Evolutionary conservation across 2,797 vertebrate species (phyloP).

Genomic region (Passerculus sandwichensis): DNA sequence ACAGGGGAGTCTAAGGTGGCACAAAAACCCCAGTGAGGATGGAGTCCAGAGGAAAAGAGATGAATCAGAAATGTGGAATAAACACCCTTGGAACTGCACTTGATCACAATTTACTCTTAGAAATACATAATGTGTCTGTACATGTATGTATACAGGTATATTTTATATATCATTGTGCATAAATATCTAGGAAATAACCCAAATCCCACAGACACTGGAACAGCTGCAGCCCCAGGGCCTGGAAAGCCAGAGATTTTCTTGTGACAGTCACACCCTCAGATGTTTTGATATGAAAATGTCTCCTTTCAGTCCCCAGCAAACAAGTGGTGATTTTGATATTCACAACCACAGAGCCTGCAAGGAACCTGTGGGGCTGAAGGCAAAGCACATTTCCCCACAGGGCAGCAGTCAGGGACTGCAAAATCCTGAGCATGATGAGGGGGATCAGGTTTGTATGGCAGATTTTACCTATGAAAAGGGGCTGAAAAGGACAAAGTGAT

Average conservation of each 20-base stretch:
- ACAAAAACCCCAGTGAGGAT: rapidly evolving
- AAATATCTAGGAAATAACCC: background rate
- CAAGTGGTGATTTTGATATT: background rate
- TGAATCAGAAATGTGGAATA: background rate
- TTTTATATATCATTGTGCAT: background rate
- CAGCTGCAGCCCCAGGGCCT: background rate
- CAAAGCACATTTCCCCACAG: background rate
- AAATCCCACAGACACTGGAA: background rate
- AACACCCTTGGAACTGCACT: background rate
- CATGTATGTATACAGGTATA: background rate
- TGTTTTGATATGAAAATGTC: background rate
- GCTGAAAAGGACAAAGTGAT: background rate
- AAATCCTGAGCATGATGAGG: background rate
- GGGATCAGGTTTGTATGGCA: background rate
- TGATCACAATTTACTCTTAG: background rate
- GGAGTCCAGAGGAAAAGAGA: background rate
- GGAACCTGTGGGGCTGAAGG: background rate
- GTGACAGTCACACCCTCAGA: background rate
- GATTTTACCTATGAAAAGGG: background rate
- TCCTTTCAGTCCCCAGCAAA: background rate
- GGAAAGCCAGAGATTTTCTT: background rate
- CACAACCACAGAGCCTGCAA: background rate
- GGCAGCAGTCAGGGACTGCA: background rate
- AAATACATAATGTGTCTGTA: background rate
- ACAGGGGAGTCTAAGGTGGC: background rate